Conservation (phyloP, 2,888 invertebrate genomes). For the Scaptomyza caliginosa region DNA sequence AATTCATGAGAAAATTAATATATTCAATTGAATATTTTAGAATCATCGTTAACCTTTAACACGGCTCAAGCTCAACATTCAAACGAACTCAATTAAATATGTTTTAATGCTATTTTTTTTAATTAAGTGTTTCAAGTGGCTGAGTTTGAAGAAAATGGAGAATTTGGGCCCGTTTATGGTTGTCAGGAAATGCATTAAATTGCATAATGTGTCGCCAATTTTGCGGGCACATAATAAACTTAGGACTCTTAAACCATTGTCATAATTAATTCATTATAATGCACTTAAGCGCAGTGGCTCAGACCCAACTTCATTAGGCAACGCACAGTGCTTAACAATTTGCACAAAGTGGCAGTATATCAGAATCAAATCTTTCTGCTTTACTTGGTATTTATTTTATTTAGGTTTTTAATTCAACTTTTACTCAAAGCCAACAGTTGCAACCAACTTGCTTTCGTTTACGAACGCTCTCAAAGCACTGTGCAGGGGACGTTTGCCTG, state of each 20-base stretch:
- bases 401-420: neutral
- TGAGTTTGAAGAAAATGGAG: neutral
- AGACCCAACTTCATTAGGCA: conserved; percentile 10
- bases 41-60: too few species aligned
- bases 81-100: neutral
- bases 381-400: too few species aligned
- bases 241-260: conserved; percentile 8
- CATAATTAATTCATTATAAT: conserved; percentile 27
- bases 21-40: neutral
- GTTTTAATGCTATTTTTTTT: too few species aligned
- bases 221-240: conserved; percentile 2
- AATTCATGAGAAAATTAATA: neutral
- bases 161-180: neutral
- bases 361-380: too few species aligned
- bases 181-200: conserved; percentile 5
- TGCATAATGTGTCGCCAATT: conserved; percentile 12
- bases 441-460: neutral
- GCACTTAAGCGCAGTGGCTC: conserved; percentile 4
- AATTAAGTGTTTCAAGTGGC: too few species aligned
- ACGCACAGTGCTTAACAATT: conserved; percentile 20
- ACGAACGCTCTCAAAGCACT: conserved; percentile 16
- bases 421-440: neutral
- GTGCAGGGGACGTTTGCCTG: conserved; percentile 2
- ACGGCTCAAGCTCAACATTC: too few species aligned
- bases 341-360: neutral